Base-by-base conservation (phyloP, 2,888 invertebrate species). In the Dasypolia templi region DNA sequence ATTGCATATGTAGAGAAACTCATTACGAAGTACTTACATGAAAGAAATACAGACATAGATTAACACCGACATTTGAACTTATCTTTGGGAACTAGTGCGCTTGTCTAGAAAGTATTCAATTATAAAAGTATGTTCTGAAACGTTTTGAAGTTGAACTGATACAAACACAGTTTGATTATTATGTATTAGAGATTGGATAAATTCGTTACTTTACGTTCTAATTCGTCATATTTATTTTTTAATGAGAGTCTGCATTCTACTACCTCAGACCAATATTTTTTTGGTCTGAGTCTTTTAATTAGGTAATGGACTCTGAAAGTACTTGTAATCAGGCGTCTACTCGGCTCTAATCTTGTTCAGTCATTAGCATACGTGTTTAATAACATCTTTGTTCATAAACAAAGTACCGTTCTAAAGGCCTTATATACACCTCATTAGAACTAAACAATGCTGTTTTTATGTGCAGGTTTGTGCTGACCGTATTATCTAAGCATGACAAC, bases 351-450 rank as follows among this genome's bases (percentile, higher is more conserved):
- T 82, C 76, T 73, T 32, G 63, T 65, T 62, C 82, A 84, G 75
- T 77, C 80, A 86, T 86, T 86, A 86, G 69, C 84, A 72, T 72
- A 66, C 67, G 55, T 74, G 42, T 78, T 77, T 77, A 82, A 79
- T 79, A 68, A 76, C 59, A 53, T 65, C 76, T 81, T 86, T 84
- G 77, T 79, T 72, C 53, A 51, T 39, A 35, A 49, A 82, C 84
- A 68, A 81, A 79, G 35, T 72, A 80, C 70, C 63, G 71, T 74
- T 82, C 62, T 46, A 63, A 55, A 58, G 51, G 61, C 65, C 55
- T 63, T 77, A 68, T 67, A 72, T 61, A 80, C 74, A 35, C 63
- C 68, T 75, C 67, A 71, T 83, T 83, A 79, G 46, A 14, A 66
- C 39, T 66, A 79, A 56, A 83, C 86, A 86, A 81, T 71, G 58